These are phyloP conservation scores for Zapornia atra DNA, from an alignment of 2,113 vertebrate species.

Conservation along the genomic window DNA sequence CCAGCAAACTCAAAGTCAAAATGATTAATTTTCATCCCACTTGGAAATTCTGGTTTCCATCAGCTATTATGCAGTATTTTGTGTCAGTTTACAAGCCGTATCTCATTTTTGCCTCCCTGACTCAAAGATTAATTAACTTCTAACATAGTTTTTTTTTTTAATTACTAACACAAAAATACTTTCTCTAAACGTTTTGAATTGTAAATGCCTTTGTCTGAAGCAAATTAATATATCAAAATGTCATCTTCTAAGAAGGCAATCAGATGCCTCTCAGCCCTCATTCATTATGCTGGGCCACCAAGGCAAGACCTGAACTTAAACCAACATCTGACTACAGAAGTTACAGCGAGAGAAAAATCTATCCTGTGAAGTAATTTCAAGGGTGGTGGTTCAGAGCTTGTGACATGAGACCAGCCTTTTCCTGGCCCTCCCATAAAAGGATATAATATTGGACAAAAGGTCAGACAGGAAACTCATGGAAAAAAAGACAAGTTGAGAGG, in stretches of 20 bases:
- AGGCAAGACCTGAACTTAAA: background rate
- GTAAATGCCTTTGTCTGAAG: background rate
- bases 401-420: background rate
- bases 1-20: background rate
- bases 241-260: background rate
- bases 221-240: background rate
- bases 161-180: background rate
- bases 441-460: background rate
- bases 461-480: background rate
- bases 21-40: background rate
- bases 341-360: background rate
- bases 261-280: background rate
- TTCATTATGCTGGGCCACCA: background rate
- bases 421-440: background rate
- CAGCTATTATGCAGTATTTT: background rate
- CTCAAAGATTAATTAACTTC: background rate
- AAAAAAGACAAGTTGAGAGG: background rate
- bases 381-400: background rate
- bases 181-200: background rate
- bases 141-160: background rate
- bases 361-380: background rate
- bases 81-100: background rate
- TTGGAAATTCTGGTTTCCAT: conserved; percentile 15
- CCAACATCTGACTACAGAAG: background rate
- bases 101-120: background rate